Conservation (phyloP, 2,797 vertebrate species). For the Lepidocolaptes lacrymiger region DNA sequence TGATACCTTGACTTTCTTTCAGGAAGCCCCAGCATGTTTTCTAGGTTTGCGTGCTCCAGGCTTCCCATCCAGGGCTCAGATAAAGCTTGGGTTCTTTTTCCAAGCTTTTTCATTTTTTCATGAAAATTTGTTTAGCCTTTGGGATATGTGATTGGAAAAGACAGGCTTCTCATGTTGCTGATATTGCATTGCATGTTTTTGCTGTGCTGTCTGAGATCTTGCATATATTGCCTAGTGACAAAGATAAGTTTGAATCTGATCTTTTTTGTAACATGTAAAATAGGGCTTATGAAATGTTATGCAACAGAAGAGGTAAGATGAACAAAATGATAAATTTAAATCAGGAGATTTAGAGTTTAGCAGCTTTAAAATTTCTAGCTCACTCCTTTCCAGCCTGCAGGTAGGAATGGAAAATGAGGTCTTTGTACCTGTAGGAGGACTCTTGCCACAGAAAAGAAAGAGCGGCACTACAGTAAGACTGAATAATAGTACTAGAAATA, state of each 20-base stretch:
- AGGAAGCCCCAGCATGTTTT: neutral
- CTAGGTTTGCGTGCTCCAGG: neutral
- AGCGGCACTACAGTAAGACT: neutral
- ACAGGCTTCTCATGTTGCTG: neutral
- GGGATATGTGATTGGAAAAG: neutral
- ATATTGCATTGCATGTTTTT: neutral
- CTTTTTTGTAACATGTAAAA: neutral
- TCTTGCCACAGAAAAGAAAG: neutral
- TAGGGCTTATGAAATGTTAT: neutral
- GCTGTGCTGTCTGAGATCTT: neutral
- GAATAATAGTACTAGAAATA: neutral
- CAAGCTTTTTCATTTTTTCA: neutral
- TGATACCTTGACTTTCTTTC: neutral
- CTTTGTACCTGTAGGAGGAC: neutral
- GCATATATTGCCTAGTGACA: neutral
- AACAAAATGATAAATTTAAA: neutral
- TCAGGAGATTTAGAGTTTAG: neutral
- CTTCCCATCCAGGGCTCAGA: neutral
- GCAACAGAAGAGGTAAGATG: neutral
- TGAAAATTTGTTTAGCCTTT: neutral
- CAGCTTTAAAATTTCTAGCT: neutral
- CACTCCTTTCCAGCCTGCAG: neutral
- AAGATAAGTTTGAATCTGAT: neutral
- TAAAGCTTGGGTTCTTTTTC: neutral
- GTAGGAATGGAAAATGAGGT: neutral